Evolutionary conservation across 2,888 invertebrate genomes (phyloP).

Genomic region (Eurytoma californica): DNA sequence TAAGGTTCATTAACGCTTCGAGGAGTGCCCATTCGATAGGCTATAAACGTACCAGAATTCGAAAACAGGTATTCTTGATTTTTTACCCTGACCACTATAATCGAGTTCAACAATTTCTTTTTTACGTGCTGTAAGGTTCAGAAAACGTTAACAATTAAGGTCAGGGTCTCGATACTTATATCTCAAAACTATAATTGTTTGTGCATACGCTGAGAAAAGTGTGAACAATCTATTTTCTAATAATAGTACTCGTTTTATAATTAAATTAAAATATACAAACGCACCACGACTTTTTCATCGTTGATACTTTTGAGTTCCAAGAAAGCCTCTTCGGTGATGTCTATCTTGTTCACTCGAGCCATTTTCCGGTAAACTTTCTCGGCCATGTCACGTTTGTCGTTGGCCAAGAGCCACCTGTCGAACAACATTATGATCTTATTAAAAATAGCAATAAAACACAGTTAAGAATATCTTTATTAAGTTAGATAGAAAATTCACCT

Average conservation of each 20-base stretch:
- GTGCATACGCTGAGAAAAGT: neutral
- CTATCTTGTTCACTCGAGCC: slow-evolving; percentile 80
- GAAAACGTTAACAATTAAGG: neutral
- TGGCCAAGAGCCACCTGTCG: slow-evolving; percentile 83
- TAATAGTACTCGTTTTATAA: neutral
- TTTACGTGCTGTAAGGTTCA: neutral
- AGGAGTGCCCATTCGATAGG: neutral
- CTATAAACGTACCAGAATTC: neutral
- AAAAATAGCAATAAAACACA: no score
- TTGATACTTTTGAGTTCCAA: slow-evolving; percentile 61
- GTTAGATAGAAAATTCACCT: slow-evolving; percentile 62
- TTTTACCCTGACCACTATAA: neutral
- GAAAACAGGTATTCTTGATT: neutral
- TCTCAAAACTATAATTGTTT: no score
- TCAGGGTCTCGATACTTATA: neutral
- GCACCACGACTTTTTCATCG: slow-evolving; percentile 17
- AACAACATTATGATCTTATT: neutral
- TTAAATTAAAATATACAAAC: neutral
- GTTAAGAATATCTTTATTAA: no score
- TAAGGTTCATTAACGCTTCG: neutral
- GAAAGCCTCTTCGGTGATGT: slow-evolving; percentile 77
- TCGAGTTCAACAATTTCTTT: neutral
- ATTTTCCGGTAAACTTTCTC: slow-evolving; percentile 79
- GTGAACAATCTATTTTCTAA: neutral
- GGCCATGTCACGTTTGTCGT: slow-evolving; percentile 78